Base-by-base conservation (phyloP, 2,113 vertebrate genomes). In the Alligator mississippiensis region DNA sequence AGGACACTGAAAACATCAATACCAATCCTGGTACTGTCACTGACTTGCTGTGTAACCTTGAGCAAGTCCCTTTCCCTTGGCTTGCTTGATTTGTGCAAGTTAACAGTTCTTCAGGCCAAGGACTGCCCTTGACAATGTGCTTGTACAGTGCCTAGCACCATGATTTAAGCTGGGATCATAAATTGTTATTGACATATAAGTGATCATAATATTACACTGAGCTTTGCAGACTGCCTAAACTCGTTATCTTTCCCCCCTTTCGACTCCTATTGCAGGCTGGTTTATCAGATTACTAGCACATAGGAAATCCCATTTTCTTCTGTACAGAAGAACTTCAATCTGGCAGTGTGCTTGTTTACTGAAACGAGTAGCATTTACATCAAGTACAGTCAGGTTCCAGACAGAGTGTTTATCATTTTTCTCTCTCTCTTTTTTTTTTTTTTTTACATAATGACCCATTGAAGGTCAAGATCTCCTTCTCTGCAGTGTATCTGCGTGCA, bases 201-300 rank as follows among this genome's bases (percentile, higher is more conserved):
- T 1, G 77, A 58, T 2, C 5, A 55, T 2, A 27, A n/a, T 5
- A 82, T 54, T 5, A 34, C 17, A 19, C 0, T 21, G 2, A 82
- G 18, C 17, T 80, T 66, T 30, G 27, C 55, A 4, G 38, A 30
- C 15, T 17, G 27, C 64, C 66, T 66, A 28, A 66, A 82, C 8
- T 5, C 62, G 18, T 27, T 17, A 14, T 8, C 58, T 15, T 10
- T 24, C 62, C 63, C 30, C 54, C 13, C 9, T 22, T 55, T 19
- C 18, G 24, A 62, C 80, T 24, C 27, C 22, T 77, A 28, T 1
- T 25, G 4, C 6, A 34, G 28, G 18, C 59, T 83, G 30, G 74
- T 34, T 47, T 24, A 55, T 1, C 80, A 21, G 34, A 85, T 82
- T 28, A 85, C 3, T 0, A 61, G 15, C 15, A 11, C 0, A 47